These are phyloP conservation scores for Hycleus cichorii DNA, from an alignment of 1,140 invertebrate species.

Conservation along the genomic window DNA sequence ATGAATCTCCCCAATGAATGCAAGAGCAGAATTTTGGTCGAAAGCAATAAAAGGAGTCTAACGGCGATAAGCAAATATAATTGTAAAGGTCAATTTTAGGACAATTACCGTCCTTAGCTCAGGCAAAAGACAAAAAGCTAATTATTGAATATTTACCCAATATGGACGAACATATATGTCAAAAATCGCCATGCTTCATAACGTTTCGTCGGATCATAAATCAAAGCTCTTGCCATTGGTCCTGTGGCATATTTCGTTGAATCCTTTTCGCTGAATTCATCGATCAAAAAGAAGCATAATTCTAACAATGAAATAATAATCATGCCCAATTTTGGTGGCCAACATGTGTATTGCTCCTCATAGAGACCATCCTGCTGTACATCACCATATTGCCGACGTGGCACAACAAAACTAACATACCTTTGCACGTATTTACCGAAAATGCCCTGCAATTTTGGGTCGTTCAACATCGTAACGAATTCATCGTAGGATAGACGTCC, in stretches of 20 bases:
- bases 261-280: slow-evolving; percentile 44
- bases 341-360: slow-evolving; percentile 79
- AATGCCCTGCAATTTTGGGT: slow-evolving; percentile 52
- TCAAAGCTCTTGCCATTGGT: slow-evolving; percentile 69
- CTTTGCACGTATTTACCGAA: slow-evolving; percentile 45
- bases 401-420: slow-evolving; percentile 37
- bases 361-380: slow-evolving; percentile 47
- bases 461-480: slow-evolving; percentile 70
- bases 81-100: too few relatives aligned
- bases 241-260: slow-evolving; percentile 48
- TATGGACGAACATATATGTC: slow-evolving; percentile 95
- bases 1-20: too few relatives aligned
- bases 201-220: slow-evolving; percentile 84
- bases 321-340: slow-evolving; percentile 81
- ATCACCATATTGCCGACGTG: slow-evolving; percentile 23
- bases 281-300: slow-evolving; percentile 61
- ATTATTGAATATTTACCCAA: slow-evolving; percentile 59
- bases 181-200: slow-evolving; percentile 88
- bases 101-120: too few relatives aligned
- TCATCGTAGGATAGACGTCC: slow-evolving; percentile 69
- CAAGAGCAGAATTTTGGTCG: too few relatives aligned
- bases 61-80: too few relatives aligned
- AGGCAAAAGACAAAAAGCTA: slow-evolving; percentile 1
- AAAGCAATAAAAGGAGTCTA: too few relatives aligned
- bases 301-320: slow-evolving; percentile 65